phyloP scores from a whole-genome alignment of 1,140 invertebrate genomes.

The Ericerus pela region DNA sequence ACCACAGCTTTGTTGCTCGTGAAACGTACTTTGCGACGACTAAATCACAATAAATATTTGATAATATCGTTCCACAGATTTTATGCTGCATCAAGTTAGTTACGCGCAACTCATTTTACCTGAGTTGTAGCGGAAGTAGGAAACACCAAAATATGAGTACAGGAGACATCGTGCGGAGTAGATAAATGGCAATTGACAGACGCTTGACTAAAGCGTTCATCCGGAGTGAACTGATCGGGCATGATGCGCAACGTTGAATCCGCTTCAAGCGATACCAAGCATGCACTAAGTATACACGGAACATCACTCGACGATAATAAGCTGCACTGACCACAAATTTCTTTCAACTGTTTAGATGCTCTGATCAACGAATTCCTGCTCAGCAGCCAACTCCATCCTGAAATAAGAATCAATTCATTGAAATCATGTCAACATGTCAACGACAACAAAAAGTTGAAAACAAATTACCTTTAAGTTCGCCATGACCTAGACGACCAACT shows the following conservation, averaged over 20 bases:
- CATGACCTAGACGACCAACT: conserved; percentile 90
- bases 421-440: neutral
- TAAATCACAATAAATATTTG: conserved; percentile 29
- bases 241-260: conserved; percentile 85
- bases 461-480: conserved; percentile 71
- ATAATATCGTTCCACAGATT: too few relatives aligned
- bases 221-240: conserved; percentile 87
- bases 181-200: conserved; percentile 69
- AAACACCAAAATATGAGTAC: conserved; percentile 97
- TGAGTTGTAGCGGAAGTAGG: conserved; percentile 93
- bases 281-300: conserved; percentile 88
- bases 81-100: neutral
- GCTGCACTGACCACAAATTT: conserved; percentile 78
- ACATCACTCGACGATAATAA: conserved; percentile 60
- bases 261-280: conserved; percentile 90
- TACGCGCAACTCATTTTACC: conserved; percentile 35
- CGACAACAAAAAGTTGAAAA: neutral
- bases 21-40: conserved; percentile 74
- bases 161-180: conserved; percentile 85
- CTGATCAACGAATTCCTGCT: conserved; percentile 78
- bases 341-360: conserved; percentile 73
- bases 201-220: conserved; percentile 72
- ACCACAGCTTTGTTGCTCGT: conserved; percentile 61
- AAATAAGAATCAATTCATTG: conserved; percentile 15
- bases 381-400: conserved; percentile 82